phyloP scores from a whole-genome alignment of 92 coral and sea anemone species.

The Porites evermanni region DNA sequence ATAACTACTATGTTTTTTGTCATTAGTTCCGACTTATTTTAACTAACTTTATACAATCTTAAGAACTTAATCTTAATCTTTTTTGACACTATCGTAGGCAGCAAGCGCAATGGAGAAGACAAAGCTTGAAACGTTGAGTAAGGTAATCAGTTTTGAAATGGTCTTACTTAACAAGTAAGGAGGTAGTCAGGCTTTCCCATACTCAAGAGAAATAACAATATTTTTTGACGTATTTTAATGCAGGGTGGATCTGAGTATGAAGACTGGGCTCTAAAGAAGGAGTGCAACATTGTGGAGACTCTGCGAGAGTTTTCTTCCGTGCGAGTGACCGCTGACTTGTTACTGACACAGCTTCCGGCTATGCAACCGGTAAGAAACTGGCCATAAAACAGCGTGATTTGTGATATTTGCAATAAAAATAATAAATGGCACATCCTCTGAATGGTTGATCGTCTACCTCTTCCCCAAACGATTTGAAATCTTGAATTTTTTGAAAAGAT shows the following conservation, averaged over 20 bases:
- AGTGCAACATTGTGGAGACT: conserved; percentile 41
- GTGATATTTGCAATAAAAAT: too few species aligned
- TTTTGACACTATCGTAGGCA: background rate
- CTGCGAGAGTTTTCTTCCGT: conserved; percentile 47
- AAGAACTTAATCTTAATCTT: too few species aligned
- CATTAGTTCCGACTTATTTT: too few species aligned
- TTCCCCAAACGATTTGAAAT: too few species aligned
- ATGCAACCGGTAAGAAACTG: conserved; percentile 51
- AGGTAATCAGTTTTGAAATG: conserved; percentile 4
- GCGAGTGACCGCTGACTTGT: conserved; percentile 40
- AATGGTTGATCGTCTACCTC: too few species aligned
- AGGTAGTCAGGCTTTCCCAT: background rate
- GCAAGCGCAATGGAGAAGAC: conserved; percentile 22
- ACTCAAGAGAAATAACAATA: background rate
- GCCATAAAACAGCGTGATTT: too few species aligned
- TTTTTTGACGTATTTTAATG: background rate
- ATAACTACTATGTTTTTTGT: too few species aligned
- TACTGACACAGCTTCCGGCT: conserved; percentile 56
- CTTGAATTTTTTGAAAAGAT: too few species aligned
- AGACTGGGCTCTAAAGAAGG: conserved; percentile 42
- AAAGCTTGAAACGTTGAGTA: conserved; percentile 28
- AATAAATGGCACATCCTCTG: too few species aligned
- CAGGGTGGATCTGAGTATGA: conserved; percentile 41
- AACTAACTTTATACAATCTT: too few species aligned
- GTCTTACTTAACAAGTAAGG: too few species aligned